Evolutionary conservation across 2,797 vertebrate species (phyloP).

Genomic region (Lepus townsendii): DNA sequence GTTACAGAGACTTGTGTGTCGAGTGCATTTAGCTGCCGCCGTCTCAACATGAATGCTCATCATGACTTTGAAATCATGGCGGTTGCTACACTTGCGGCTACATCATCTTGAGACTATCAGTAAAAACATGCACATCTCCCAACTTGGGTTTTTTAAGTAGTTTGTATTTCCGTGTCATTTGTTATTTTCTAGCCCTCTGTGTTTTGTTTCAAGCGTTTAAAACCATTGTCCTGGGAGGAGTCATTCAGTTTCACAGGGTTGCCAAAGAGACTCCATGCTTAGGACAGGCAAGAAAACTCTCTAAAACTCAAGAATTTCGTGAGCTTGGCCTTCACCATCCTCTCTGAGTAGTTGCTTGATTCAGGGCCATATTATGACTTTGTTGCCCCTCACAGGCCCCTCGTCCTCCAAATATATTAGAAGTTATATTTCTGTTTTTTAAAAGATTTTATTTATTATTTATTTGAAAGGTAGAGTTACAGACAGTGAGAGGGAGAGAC

Average conservation of each 20-base stretch:
- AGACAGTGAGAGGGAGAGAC: too few species aligned
- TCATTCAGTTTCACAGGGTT: neutral
- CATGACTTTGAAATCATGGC: neutral
- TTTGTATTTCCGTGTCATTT: neutral
- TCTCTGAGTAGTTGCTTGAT: too few species aligned
- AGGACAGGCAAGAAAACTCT: neutral
- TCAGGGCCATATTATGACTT: neutral
- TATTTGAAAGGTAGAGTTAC: too few species aligned
- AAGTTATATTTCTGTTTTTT: neutral
- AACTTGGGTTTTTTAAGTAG: slow-evolving; percentile 24
- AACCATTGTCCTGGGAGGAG: neutral
- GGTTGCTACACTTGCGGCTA: neutral
- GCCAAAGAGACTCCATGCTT: neutral
- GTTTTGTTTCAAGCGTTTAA: slow-evolving; percentile 36
- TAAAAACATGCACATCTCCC: neutral
- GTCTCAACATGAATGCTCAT: neutral
- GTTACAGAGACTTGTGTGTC: neutral
- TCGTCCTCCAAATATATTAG: neutral
- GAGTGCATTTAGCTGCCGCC: neutral
- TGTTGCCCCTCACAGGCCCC: neutral
- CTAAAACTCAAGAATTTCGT: neutral
- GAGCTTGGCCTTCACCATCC: neutral
- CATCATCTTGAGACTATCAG: neutral
- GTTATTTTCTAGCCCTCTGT: neutral
- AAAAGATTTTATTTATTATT: too few species aligned